Base-by-base conservation (phyloP, 2,113 vertebrate species). In the Recurvirostra avosetta region DNA sequence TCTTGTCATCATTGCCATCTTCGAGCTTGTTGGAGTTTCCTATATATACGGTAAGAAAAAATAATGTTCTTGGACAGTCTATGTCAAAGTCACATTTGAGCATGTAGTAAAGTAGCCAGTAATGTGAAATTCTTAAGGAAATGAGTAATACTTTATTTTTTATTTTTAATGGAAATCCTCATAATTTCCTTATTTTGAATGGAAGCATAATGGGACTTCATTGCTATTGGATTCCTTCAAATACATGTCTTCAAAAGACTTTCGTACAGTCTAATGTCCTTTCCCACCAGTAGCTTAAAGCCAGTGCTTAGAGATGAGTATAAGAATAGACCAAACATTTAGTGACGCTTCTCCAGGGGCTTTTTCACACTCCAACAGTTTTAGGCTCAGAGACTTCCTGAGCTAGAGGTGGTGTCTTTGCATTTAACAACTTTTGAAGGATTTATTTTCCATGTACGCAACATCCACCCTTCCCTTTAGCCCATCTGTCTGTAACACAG, bases 1-100 rank as follows among this genome's bases (percentile, higher is more conserved):
- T 53, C 98, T 99, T 1, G 99, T 99, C 92, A 99, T 99, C 92
- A 99, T 99, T 29, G 99, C 99, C 74, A 99, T 99, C 67, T 99
- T 99, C 27, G 99, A 99, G 96, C 98, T 99, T 8, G 97, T 99
- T 88, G 99, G 99, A 68, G 97, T 99, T 95, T 99, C 98, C 62
- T 99, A 99, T 12, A 94, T 99, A 82, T 99, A 99, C 2, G 99
- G 99, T 99, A 98, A 99, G 98, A 40, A 78, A 74, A 41, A 11
- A 1, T 7, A 1, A 15, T 19, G 26, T 50, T 40, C 4, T 4
- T 30, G 29, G 34, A 27, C 45, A 55, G 27, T 25, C 36, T 15
- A 1, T 47, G 11, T 30, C 41, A 36, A 82, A 76, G 29, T 32
- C 45, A 22, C 7, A 19, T 47, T 62, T 70, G 41, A 27, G 29